Evolutionary conservation across 1,140 invertebrate genomes (phyloP), one percentile per base, ranked within the genome.

Genomic region (Trialeurodes vaporariorum): DNA sequence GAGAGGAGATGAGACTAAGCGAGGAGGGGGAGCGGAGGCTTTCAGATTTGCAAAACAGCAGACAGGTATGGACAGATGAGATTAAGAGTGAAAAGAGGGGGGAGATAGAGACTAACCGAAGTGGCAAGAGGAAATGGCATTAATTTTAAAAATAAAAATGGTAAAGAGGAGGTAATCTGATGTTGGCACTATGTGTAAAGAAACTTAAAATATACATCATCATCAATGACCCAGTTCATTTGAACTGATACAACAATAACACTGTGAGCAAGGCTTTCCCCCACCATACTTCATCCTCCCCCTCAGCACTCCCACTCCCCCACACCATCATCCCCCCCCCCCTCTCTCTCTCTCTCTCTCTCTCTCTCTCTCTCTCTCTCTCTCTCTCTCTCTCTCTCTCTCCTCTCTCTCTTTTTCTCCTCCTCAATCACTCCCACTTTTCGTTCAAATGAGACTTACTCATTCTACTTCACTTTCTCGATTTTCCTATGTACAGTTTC

Each of bases 111-210:
- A 49, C 5, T 5, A 17, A 49, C 5, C 5, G 34, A 49, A 17
- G 5, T 49, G 34, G 70, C 60, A 67, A 71, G 59, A 27, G 27
- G 61, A 22, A 66, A 70, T 25, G 34, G 21, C 26, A 63, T 49
- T 62, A 22, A 62, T 27, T n/a, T 27, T 2, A n/a, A 25, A 63
- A 61, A 25, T 63, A 27, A 63, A 27, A n/a, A 34, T 27, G 9
- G 26, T 27, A 49, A 17, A 49, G 34, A 17, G 17, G 34, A 49
- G 34, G 17, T 49, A 9, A 49, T 49, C 34, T 49, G 34, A 49
- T 49, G 34, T 49, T 49, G 34, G 34, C 34, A 49, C 34, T 17
- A 17, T 5, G 34, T 9, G 34, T 49, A 49, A 49, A 49, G 34
- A 5, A 49, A 49, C 34, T 49, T 5, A 49, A 49, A 49, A 49